Conservation (phyloP, 2,888 invertebrate species). For the Acronicta aceris region DNA sequence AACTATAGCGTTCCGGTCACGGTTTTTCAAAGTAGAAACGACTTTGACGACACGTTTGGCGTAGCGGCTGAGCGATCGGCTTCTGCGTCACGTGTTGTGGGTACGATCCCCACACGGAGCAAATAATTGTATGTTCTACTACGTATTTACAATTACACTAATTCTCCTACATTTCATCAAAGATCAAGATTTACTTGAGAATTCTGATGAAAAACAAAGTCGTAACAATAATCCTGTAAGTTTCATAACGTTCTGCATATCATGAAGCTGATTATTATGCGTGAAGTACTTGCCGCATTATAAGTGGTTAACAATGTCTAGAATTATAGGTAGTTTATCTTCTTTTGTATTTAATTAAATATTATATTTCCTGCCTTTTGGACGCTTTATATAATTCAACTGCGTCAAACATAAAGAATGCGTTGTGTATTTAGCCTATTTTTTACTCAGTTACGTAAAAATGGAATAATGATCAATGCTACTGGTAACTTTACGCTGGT, state of each 20-base stretch:
- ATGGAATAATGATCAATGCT: background rate
- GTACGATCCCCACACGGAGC: too few relatives aligned
- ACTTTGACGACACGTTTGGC: too few relatives aligned
- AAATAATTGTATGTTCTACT: too few relatives aligned
- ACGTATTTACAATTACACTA: too few relatives aligned
- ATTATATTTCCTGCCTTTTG: background rate
- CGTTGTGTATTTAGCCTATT: background rate
- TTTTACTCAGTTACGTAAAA: constrained; percentile 1
- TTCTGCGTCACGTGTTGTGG: too few relatives aligned
- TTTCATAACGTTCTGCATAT: constrained; percentile 9
- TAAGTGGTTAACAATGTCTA: constrained; percentile 1
- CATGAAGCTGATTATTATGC: constrained; percentile 7
- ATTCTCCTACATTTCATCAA: background rate
- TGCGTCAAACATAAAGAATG: constrained; percentile 5
- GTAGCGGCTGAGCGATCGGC: too few relatives aligned
- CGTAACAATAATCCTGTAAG: constrained; percentile 7
- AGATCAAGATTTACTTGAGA: constrained; percentile 4
- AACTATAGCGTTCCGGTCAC: background rate
- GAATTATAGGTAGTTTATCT: constrained; percentile 1
- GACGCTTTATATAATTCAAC: constrained; percentile 17
- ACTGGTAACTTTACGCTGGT: background rate
- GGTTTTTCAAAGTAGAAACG: constrained; percentile 3
- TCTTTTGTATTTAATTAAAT: constrained; percentile 9
- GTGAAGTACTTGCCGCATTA: constrained; percentile 14
- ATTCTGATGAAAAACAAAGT: background rate